Base-by-base conservation (phyloP, 2,113 vertebrate genomes). In the Tragelaphus scriptus region DNA sequence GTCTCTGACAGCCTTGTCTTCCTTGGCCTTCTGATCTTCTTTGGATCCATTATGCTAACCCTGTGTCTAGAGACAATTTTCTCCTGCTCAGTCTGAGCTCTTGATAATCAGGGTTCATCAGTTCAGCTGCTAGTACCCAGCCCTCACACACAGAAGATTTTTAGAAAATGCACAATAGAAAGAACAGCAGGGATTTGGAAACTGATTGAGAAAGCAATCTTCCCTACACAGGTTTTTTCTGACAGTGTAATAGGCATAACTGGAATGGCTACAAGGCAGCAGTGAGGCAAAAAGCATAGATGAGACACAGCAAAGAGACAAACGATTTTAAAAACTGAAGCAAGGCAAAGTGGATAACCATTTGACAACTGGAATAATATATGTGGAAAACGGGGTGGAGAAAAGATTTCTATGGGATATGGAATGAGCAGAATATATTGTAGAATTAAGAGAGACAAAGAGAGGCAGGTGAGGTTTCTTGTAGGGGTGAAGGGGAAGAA, bases 241-340 rank as follows among this genome's bases (percentile, higher is more conserved):
- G 5, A 2, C 16, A 19, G 1, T 7, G 0, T 15, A 55, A 19
- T 5, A 36, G 2, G 44, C 0, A 8, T 1, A 12, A 3, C 5
- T 11, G 12, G 7, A 25, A 61, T 3, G 1, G 16, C 6, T 77
- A 44, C 12, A 26, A 79, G 26, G 28, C 12, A 80, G 21, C 2
- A 13, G 15, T 13, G 30, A 81, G 36, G 13, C 6, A n/a, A 16
- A 91, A 81, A 16, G 12, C 26, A 51, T 2, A 1, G 10, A 17
- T 65, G n/a, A 85, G 12, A 17, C 2, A 1, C 3, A 16, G 17
- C 9, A 47, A 51, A 44, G 49, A 23, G 65, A 40, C 7, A 3
- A 85, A 16, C 7, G 36, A 23, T 25, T n/a, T 44, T 30, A 23
- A 44, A 85, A 65, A 14, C 4, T 5, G 2, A 28, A 71, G n/a